A percentile compares a stretch with the other conserved stretches of the same genome.
phyloP scores from a whole-genome alignment of 1,140 invertebrate genomes.

The Drosophila sp. region DNA sequence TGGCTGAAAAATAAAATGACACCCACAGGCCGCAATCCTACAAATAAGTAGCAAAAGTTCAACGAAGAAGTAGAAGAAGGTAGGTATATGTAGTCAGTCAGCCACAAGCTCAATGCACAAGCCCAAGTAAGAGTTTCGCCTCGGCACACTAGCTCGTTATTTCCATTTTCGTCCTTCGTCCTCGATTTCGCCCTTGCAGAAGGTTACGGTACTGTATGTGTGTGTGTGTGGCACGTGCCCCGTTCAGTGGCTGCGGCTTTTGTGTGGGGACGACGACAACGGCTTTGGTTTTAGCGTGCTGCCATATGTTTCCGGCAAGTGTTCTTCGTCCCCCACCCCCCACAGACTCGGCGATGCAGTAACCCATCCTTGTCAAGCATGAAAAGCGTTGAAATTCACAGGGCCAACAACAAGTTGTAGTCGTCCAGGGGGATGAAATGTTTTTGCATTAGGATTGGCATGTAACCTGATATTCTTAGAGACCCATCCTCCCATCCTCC shows the following conservation, averaged over 20 bases:
- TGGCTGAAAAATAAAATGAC: slow-evolving; percentile 17
- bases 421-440: slow-evolving; percentile 31
- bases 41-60: slow-evolving; percentile 5
- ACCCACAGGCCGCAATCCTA: slow-evolving; percentile 16
- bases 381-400: slow-evolving; percentile 77
- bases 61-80: not conserved
- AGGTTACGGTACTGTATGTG: slow-evolving; percentile 57
- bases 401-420: slow-evolving; percentile 56
- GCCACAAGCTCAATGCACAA: slow-evolving; percentile 1
- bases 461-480: slow-evolving; percentile 45
- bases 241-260: slow-evolving; percentile 54
- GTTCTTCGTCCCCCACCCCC: slow-evolving; percentile 37
- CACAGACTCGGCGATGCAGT: not conserved
- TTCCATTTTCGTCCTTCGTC: slow-evolving; percentile 35
- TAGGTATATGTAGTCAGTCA: slow-evolving; percentile 10
- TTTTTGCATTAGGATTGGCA: slow-evolving; percentile 1
- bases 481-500: slow-evolving; percentile 32
- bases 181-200: slow-evolving; percentile 53
- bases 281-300: slow-evolving; percentile 77
- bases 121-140: slow-evolving; percentile 14
- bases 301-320: slow-evolving; percentile 80
- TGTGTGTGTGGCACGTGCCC: slow-evolving; percentile 59
- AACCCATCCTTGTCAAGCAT: slow-evolving; percentile 39
- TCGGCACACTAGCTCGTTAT: slow-evolving; percentile 13
- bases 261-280: slow-evolving; percentile 34